Evolutionary conservation across 37 sponge, comb jelly and placozoan genomes (phyloP).

Genomic region (Beroe ovata): DNA sequence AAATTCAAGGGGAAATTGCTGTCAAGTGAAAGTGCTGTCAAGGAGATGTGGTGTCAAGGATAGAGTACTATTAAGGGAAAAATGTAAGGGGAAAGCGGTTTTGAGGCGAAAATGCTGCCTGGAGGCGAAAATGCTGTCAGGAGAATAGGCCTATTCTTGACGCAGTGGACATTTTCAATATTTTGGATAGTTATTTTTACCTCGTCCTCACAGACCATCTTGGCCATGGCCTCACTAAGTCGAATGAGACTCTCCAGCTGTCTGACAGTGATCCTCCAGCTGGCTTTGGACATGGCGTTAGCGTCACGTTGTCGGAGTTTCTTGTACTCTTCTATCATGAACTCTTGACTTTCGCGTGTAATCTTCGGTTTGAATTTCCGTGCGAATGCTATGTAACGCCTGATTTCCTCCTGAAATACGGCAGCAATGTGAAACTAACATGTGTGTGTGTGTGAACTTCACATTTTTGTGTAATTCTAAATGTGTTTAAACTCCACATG

Average conservation of each 20-base stretch:
- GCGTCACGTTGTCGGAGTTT: conserved; percentile 88
- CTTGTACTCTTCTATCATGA: conserved; percentile 95
- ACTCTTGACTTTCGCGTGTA: conserved; percentile 81
- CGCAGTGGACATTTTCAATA: too few species aligned
- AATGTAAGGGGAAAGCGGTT: too few species aligned
- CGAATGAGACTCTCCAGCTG: conserved; percentile 99
- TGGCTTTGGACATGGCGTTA: conserved; percentile 79
- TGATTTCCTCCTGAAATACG: conserved; percentile 91
- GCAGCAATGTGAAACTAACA: too few species aligned
- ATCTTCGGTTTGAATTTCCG: conserved; percentile 95
- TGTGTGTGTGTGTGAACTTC: too few species aligned
- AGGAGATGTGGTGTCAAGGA: background rate
- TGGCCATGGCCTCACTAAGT: conserved; percentile 98
- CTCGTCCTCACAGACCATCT: conserved; percentile 87
- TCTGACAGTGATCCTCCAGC: conserved; percentile 97
- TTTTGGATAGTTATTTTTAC: too few species aligned
- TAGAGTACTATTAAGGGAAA: too few species aligned
- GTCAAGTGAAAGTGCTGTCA: background rate
- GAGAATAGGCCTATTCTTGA: too few species aligned
- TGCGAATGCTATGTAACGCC: conserved; percentile 91
- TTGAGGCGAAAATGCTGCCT: too few species aligned
- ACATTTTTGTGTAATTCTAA: too few species aligned
- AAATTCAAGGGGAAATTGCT: too few species aligned
- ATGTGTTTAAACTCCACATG: too few species aligned
- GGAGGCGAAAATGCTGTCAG: too few species aligned